These are phyloP conservation scores for Actinemys pallida DNA, from an alignment of 2,113 vertebrate genomes.

Conservation along the genomic window DNA sequence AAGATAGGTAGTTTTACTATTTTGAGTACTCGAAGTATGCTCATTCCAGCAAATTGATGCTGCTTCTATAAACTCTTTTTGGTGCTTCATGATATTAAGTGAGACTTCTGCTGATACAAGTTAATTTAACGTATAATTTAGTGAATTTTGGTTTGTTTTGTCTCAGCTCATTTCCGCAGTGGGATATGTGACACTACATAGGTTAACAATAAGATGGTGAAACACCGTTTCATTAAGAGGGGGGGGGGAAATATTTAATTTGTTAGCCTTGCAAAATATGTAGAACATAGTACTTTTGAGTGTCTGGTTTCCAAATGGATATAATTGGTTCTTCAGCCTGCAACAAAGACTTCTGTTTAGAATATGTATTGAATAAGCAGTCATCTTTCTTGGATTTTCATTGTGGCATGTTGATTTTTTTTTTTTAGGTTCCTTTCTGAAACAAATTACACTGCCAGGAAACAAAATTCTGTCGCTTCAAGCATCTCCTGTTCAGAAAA, in stretches of 20 bases:
- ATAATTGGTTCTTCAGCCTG: background rate
- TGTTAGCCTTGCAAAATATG: background rate
- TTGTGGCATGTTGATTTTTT: conserved; percentile 68
- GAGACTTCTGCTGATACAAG: background rate
- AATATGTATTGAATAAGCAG: background rate
- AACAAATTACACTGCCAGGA: conserved; percentile 84
- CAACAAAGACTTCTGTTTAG: background rate
- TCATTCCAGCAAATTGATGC: background rate
- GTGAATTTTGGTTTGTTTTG: background rate
- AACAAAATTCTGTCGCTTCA: conserved; percentile 85
- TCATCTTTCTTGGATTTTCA: conserved; percentile 20
- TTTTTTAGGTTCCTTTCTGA: conserved; percentile 83
- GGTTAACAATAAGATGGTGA: background rate
- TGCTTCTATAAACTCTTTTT: background rate
- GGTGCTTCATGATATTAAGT: background rate
- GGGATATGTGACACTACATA: background rate
- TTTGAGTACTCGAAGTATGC: background rate
- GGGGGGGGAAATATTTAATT: fast-evolving
- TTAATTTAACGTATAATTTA: background rate
- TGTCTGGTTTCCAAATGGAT: background rate
- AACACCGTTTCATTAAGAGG: background rate
- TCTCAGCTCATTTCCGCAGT: background rate
- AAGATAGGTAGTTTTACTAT: background rate
- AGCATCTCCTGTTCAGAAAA: conserved; percentile 83
- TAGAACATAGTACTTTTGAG: background rate